Base-by-base conservation (phyloP, 2,888 invertebrate genomes). In the Tipula lateralis region DNA sequence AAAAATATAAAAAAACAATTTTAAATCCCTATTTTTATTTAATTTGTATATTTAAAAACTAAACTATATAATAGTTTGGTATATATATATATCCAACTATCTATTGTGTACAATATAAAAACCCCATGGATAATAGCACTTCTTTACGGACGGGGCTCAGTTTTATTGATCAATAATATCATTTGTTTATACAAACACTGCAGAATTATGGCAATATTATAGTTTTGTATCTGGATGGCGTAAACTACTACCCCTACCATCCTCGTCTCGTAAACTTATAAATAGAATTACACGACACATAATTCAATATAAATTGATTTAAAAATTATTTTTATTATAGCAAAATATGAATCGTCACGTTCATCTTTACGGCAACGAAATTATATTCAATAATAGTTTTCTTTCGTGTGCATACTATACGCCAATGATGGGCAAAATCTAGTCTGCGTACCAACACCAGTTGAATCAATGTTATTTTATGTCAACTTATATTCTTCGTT, bases 291-390 rank as follows among this genome's bases (percentile, higher is more conserved):
- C 16, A 24, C 24, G 9, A 66, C 24, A 66, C n/a, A n/a, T 7
- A 66, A 66, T 66, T 66, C 66, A 66, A 66, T 66, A 66, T 66
- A 66, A 66, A 66, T 66, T 24, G 66, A 66, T 66, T 66, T 66
- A 66, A 66, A 19, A 66, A 66, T 66, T 66, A 66, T 24, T 66
- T 66, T 66, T 66, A 66, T 66, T 66, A 9, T 9, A 24, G 9
- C 19, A 66, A 66, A 66, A 66, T 66, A 66, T 24, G 66, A 66
- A 66, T 66, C 66, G 66, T 66, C 66, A 66, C 66, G 66, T 66
- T 66, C 24, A 66, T 66, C 66, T 66, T 24, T 66, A 66, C 66
- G 24, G 24, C 24, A 66, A 66, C 66, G 24, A 66, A 66, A 66
- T 66, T 24, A 7, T 66, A 66, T 66, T 66, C 24, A 44, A 44